Evolutionary conservation across 2,888 invertebrate genomes (phyloP).

Genomic region (Pachymerium ferrugineum): DNA sequence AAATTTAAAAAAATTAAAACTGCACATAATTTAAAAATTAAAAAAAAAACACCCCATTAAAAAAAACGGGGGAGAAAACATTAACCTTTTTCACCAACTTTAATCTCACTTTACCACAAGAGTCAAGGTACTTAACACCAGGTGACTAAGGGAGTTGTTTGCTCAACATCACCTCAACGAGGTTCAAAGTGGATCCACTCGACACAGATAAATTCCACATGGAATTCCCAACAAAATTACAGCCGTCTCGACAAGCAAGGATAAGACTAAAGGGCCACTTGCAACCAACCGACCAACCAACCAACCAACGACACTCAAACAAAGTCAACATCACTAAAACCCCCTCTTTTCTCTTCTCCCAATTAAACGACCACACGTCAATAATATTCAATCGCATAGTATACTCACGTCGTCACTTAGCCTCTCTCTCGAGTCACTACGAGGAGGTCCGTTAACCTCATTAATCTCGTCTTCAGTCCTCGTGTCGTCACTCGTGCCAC

Average conservation of each 20-base stretch:
- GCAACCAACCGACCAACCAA: background rate
- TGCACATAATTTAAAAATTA: too few species aligned
- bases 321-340: background rate
- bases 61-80: too few species aligned
- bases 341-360: too few species aligned
- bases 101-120: background rate
- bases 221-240: constrained; percentile 27
- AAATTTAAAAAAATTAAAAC: too few species aligned
- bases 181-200: constrained; percentile 24
- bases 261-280: background rate
- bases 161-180: constrained; percentile 20
- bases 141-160: constrained; percentile 14
- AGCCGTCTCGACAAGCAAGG: background rate
- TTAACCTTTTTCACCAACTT: too few species aligned
- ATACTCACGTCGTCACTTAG: constrained; percentile 37
- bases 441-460: constrained; percentile 36
- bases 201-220: constrained; percentile 21
- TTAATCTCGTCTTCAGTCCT: constrained; percentile 36
- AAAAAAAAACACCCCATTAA: too few species aligned
- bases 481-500: constrained; percentile 37
- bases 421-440: constrained; percentile 37
- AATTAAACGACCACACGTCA: too few species aligned
- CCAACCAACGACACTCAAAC: background rate
- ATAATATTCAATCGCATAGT: background rate
- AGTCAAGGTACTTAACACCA: constrained; percentile 5